These are phyloP conservation scores for Pheosia tremula DNA, from an alignment of 2,888 invertebrate species.

Conservation along the genomic window DNA sequence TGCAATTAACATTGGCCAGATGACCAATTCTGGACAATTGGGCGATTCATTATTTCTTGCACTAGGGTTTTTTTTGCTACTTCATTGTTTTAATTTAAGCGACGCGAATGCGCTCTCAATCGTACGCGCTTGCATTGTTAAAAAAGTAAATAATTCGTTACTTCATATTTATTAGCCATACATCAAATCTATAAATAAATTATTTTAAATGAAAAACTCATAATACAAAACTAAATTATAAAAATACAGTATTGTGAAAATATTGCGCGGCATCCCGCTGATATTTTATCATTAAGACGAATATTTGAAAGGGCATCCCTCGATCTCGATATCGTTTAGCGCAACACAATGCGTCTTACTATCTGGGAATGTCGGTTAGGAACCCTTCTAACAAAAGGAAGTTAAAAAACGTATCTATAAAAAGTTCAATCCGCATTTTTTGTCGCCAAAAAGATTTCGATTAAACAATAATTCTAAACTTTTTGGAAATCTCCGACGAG, in stretches of 20 bases:
- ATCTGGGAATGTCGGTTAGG: conserved; percentile 84
- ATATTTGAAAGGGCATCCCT: conserved; percentile 66
- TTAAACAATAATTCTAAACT: conserved; percentile 71
- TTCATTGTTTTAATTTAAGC: not conserved
- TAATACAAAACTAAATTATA: conserved; percentile 57
- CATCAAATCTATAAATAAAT: conserved; percentile 50
- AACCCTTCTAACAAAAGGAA: conserved; percentile 72
- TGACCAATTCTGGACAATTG: conserved; percentile 6
- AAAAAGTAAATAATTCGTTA: conserved; percentile 22
- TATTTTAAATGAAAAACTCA: conserved; percentile 41
- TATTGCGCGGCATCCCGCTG: conserved; percentile 77
- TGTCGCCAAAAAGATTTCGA: conserved; percentile 68
- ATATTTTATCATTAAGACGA: conserved; percentile 76
- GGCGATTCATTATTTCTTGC: conserved; percentile 8
- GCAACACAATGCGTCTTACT: conserved; percentile 68
- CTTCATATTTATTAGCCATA: conserved; percentile 33
- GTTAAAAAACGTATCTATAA: conserved; percentile 72
- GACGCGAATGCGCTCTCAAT: not conserved
- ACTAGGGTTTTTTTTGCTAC: conserved; percentile 7
- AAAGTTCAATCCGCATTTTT: conserved; percentile 72
- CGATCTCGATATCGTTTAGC: conserved; percentile 71
- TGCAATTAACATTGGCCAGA: conserved; percentile 10
- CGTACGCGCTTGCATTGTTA: no score
- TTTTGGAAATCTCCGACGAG: conserved; percentile 74
- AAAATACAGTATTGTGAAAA: conserved; percentile 76